A percentile compares a stretch with the other conserved stretches of the same genome.
These are phyloP conservation scores for Psittacula cyanocephala DNA, from an alignment of 2,113 vertebrate species.

Conservation along the genomic window DNA sequence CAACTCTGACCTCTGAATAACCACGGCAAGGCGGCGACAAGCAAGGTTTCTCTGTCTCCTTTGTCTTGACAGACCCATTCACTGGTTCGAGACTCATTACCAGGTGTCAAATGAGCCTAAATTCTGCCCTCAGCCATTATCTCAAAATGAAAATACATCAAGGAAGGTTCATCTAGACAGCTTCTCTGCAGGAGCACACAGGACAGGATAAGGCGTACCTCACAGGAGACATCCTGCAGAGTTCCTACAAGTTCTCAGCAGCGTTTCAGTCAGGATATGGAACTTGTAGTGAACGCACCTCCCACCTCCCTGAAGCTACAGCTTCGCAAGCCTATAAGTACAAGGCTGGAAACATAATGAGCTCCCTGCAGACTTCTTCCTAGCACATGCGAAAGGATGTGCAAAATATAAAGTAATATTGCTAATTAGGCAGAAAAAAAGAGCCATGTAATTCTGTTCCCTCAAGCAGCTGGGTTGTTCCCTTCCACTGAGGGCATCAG, in stretches of 20 bases:
- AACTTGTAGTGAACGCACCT: background rate
- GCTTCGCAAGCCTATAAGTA: background rate
- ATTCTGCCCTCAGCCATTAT: background rate
- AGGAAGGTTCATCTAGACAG: background rate
- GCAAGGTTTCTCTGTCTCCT: background rate
- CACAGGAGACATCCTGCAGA: background rate
- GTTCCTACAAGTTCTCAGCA: background rate
- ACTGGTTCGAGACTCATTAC: background rate
- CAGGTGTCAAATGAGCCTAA: background rate
- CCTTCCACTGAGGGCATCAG: background rate
- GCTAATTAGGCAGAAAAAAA: conserved; percentile 36
- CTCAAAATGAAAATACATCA: background rate
- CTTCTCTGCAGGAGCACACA: background rate
- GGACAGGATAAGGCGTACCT: background rate
- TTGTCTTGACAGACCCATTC: background rate
- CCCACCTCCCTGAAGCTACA: background rate
- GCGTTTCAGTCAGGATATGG: background rate
- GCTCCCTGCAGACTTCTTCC: conserved; percentile 33
- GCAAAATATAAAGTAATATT: conserved; percentile 28
- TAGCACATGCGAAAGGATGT: background rate
- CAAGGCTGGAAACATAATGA: conserved; percentile 35
- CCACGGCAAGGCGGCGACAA: background rate
- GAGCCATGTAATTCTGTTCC: background rate
- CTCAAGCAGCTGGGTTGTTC: background rate
- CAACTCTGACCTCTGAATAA: background rate